Conservation (phyloP, 1,140 invertebrate species). For the Apis mellifera region DNA sequence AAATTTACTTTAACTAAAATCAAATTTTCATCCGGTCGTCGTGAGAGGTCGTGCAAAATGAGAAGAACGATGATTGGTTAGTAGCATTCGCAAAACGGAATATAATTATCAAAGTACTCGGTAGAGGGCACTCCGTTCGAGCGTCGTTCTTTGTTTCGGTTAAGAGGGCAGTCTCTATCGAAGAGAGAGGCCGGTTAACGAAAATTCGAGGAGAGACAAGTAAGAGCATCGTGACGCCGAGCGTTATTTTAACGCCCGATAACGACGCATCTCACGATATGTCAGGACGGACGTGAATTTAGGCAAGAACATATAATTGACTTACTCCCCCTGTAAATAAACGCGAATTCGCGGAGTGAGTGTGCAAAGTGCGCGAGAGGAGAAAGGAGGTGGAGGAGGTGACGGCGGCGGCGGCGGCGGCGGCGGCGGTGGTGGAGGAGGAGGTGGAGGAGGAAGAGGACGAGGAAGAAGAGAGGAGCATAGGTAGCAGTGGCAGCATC, state of each 20-base stretch:
- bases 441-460: constrained; percentile 36
- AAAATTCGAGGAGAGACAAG: constrained; percentile 55
- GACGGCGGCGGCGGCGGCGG: constrained; percentile 14
- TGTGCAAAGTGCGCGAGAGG: constrained; percentile 62
- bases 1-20: constrained; percentile 21
- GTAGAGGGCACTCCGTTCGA: constrained; percentile 60
- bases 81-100: constrained; percentile 18
- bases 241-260: constrained; percentile 40
- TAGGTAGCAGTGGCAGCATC: constrained; percentile 60
- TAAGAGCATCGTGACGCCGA: constrained; percentile 34
- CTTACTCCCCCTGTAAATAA: constrained; percentile 63
- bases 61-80: constrained; percentile 35
- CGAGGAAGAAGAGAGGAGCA: constrained; percentile 55
- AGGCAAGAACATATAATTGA: constrained; percentile 38
- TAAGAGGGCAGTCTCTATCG: constrained; percentile 77
- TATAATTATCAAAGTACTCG: constrained; percentile 38
- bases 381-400: constrained; percentile 53
- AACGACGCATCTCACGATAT: constrained; percentile 49
- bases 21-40: constrained; percentile 37
- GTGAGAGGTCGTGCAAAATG: constrained; percentile 37
- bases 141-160: constrained; percentile 82
- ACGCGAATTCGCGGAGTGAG: constrained; percentile 53
- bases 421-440: constrained; percentile 18
- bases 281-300: constrained; percentile 52
- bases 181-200: constrained; percentile 72